Evolutionary conservation across 1,140 invertebrate genomes (phyloP).

Genomic region (Trachymyrmex septentrionalis): DNA sequence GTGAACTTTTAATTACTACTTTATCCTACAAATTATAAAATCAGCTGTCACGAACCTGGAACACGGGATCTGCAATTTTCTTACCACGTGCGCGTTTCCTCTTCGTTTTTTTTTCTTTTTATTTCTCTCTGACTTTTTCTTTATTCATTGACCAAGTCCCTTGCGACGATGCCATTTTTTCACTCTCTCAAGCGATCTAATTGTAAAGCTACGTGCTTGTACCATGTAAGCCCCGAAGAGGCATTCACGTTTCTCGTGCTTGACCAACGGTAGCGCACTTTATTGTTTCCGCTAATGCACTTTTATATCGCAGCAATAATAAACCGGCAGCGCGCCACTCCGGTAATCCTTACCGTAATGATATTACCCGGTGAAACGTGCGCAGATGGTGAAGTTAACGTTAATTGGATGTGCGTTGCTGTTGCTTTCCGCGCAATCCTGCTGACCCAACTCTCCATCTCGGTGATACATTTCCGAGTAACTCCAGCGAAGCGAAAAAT

Average conservation of each 20-base stretch:
- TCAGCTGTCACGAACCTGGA: conserved; percentile 18
- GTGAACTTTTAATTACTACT: conserved; percentile 54
- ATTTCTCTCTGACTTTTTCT: not conserved
- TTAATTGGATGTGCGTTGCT: conserved; percentile 58
- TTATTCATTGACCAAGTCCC: not conserved
- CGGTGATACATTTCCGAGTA: conserved; percentile 1
- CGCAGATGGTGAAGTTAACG: conserved; percentile 44
- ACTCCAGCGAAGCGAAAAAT: not conserved
- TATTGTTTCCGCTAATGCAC: conserved; percentile 67
- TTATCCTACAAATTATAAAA: conserved; percentile 56
- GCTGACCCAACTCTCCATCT: conserved; percentile 3
- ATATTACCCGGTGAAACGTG: conserved; percentile 52
- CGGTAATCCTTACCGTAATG: conserved; percentile 62
- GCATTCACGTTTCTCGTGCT: not conserved
- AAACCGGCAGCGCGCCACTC: conserved; percentile 41
- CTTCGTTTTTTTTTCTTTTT: not conserved
- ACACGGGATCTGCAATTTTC: conserved; percentile 51
- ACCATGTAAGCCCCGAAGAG: conserved; percentile 14
- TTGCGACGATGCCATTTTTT: conserved; percentile 34
- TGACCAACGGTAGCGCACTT: conserved; percentile 21
- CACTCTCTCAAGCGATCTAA: conserved; percentile 22
- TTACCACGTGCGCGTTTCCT: not conserved
- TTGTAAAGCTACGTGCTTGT: conserved; percentile 52
- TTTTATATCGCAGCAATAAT: conserved; percentile 68
- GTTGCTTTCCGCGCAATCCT: conserved; percentile 47